Evolutionary conservation across 2,113 vertebrate genomes (phyloP), one percentile per base, ranked within the genome.

Genomic region (Cichladusa arquata): DNA sequence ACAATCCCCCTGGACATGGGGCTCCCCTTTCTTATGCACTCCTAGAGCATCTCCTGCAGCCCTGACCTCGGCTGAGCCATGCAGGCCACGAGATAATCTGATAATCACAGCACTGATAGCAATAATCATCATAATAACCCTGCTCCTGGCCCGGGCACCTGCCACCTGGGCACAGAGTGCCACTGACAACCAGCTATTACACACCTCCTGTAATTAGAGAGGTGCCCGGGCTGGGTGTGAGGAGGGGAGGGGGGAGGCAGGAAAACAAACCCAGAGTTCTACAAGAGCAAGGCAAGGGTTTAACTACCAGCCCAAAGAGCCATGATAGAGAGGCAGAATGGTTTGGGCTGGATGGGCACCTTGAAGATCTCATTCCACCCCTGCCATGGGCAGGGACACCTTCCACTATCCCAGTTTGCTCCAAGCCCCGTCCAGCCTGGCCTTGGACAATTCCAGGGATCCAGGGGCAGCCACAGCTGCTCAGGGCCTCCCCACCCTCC

Each of bases 141-240:
- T 3, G 9, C 12, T n/a, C 58, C 76, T 65, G 88, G 61, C 40
- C 60, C 44, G 73, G 92, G 70, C 70, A 88, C 90, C 81, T 91
- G 90, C 76, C 96, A 87, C 93, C 95, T 94, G 38, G 81, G 92
- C 84, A 9, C 1, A 0, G 8, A 67, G 78, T 20, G 48, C 40
- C 65, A 6, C 51, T 94, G 95, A 93, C 96, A 96, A 51, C 78
- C 85, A 38, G 90, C 78, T 91, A 96, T 96, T 96, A 96, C 74
- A 3, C 19, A 90, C 87, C 96, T 84, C 8, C 42, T 4, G 8
- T 65, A 51, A 85, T 51, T 24, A 69, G 31, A 53, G 84, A 2
- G 60, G 20, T 71, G 84, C 56, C 60, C 34, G 8, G 8, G n/a
- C 47, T 45, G 83, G 16, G 24, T 12, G 58, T 69, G 73, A 48